Evolutionary conservation across 1,140 invertebrate species (phyloP).

Genomic region (Drosophila bifasciata): DNA sequence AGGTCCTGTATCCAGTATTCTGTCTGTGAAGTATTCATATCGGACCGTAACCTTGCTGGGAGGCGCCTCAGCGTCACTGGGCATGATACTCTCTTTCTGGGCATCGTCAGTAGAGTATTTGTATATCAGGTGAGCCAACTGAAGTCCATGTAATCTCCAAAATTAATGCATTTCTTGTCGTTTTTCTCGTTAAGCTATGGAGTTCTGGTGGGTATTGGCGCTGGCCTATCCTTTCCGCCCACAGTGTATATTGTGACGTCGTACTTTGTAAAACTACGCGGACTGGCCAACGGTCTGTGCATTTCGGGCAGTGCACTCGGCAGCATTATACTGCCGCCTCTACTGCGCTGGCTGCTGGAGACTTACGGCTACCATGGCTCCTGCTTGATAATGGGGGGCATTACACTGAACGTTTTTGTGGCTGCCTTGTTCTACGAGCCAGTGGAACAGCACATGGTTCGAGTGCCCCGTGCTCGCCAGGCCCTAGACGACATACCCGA

Average conservation of each 20-base stretch:
- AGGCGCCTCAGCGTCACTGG: slow-evolving; percentile 91
- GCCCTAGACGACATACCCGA: slow-evolving; percentile 76
- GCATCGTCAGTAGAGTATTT: slow-evolving; percentile 90
- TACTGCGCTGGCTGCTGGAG: slow-evolving; percentile 88
- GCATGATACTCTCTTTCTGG: slow-evolving; percentile 94
- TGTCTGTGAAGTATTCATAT: slow-evolving; percentile 96
- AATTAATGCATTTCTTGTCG: not conserved
- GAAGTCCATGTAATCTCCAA: slow-evolving; percentile 3
- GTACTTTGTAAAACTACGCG: slow-evolving; percentile 92
- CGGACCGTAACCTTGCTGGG: slow-evolving; percentile 94
- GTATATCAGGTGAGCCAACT: slow-evolving; percentile 88
- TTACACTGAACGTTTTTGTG: slow-evolving; percentile 93
- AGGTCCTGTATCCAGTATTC: slow-evolving; percentile 95
- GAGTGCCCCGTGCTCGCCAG: slow-evolving; percentile 84
- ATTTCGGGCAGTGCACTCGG: slow-evolving; percentile 95
- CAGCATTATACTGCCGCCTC: slow-evolving; percentile 90
- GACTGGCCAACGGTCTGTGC: slow-evolving; percentile 94
- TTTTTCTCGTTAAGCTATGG: slow-evolving; percentile 88
- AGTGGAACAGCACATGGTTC: slow-evolving; percentile 91
- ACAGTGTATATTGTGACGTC: slow-evolving; percentile 96
- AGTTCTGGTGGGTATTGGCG: slow-evolving; percentile 91
- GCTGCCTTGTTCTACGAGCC: slow-evolving; percentile 93
- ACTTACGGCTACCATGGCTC: slow-evolving; percentile 91
- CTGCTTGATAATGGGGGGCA: slow-evolving; percentile 91
- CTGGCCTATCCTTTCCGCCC: slow-evolving; percentile 92